These are phyloP conservation scores for Oxyura jamaicensis DNA, from an alignment of 2,113 vertebrate genomes.

Conservation along the genomic window DNA sequence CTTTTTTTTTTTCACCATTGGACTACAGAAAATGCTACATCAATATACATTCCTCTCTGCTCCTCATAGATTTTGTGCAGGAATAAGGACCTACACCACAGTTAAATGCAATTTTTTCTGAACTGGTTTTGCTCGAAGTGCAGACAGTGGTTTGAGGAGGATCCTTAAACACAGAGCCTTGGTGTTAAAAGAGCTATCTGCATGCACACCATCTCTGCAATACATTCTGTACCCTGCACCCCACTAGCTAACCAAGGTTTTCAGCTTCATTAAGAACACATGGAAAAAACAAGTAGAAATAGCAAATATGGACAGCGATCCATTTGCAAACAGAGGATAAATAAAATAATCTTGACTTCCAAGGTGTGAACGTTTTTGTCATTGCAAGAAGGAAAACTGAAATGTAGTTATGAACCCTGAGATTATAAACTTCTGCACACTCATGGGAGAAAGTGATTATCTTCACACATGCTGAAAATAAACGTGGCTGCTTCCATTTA, in stretches of 20 bases:
- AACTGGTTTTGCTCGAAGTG: not conserved
- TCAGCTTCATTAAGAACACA: not conserved
- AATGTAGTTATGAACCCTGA: not conserved
- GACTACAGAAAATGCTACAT: not conserved
- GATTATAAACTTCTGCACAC: not conserved
- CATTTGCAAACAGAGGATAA: not conserved
- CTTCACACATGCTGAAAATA: not conserved
- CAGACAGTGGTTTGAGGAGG: not conserved
- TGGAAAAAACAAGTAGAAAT: not conserved
- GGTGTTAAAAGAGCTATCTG: not conserved
- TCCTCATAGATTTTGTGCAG: not conserved
- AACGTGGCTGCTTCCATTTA: not conserved
- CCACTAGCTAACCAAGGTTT: not conserved
- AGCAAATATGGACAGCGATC: not conserved
- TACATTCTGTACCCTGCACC: too few relatives aligned
- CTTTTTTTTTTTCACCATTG: not conserved
- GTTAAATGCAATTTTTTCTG: not conserved
- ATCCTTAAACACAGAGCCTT: not conserved
- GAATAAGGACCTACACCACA: not conserved
- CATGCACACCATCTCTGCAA: too few relatives aligned
- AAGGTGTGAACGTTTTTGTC: not conserved
- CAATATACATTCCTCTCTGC: not conserved
- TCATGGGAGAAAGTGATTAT: not conserved
- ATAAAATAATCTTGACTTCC: not conserved
- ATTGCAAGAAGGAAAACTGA: not conserved